These are phyloP conservation scores for Huso huso DNA, from an alignment of 2,797 vertebrate genomes.

Conservation along the genomic window DNA sequence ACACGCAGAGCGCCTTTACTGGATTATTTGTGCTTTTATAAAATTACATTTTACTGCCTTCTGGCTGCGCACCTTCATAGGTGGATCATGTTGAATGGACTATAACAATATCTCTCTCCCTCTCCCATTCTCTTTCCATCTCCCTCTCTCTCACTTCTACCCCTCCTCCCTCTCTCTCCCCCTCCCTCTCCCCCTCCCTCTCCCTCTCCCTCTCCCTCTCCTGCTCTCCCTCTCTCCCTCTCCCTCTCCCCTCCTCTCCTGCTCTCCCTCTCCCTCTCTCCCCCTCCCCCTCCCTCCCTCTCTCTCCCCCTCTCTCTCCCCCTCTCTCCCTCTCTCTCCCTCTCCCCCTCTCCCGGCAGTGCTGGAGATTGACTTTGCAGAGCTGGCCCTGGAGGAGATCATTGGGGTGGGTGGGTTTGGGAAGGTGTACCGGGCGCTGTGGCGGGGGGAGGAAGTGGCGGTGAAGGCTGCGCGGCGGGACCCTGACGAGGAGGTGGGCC, in stretches of 20 bases:
- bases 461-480: conserved; percentile 93
- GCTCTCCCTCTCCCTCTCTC: conserved; percentile 27
- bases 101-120: no score
- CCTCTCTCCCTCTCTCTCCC: conserved; percentile 24
- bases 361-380: conserved; percentile 84
- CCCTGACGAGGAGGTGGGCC: conserved; percentile 82
- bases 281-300: not conserved
- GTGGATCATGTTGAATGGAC: no score
- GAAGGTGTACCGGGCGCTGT: conserved; percentile 89
- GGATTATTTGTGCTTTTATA: no score
- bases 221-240: not conserved
- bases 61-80: no score
- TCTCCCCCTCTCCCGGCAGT: conserved; percentile 45
- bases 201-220: no score
- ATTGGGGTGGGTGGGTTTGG: conserved; percentile 93
- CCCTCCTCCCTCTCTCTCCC: no score
- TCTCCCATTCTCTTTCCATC: no score
- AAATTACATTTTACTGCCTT: no score
- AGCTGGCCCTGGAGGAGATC: conserved; percentile 87
- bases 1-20: no score
- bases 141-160: no score
- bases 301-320: not conserved
- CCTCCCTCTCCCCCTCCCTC: no score
- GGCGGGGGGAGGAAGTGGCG: conserved; percentile 81
- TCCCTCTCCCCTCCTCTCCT: no score